Percentiles rank a stretch among this genome's conserved stretches.
These are phyloP conservation scores for Drosophila orena DNA, from an alignment of 1,140 invertebrate genomes.

Conservation along the genomic window DNA sequence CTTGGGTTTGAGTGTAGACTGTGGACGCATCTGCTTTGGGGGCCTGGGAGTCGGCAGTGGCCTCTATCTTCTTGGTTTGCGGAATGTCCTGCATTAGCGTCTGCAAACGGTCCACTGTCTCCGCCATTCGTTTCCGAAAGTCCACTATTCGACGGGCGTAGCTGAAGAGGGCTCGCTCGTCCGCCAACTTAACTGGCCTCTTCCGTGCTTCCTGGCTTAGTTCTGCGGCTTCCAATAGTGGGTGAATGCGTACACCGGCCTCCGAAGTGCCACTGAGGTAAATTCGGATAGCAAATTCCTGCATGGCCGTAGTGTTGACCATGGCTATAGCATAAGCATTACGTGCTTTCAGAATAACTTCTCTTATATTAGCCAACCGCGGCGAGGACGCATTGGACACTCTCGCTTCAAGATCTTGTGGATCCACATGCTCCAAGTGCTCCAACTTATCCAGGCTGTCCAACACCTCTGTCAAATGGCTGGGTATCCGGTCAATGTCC, in stretches of 20 bases:
- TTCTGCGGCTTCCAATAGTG: conserved; percentile 51
- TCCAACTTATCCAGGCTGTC: conserved; percentile 31
- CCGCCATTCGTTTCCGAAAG: conserved; percentile 76
- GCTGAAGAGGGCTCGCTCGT: conserved; percentile 60
- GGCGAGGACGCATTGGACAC: conserved; percentile 1
- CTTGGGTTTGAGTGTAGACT: conserved; percentile 2
- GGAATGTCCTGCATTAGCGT: conserved; percentile 66
- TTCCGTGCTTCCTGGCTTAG: conserved; percentile 24
- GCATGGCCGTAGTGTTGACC: conserved; percentile 75
- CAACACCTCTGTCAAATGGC: conserved; percentile 45
- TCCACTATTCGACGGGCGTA: conserved; percentile 67
- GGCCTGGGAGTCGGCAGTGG: neutral
- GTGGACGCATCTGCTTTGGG: neutral
- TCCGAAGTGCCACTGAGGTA: conserved; percentile 65
- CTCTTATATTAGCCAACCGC: neutral
- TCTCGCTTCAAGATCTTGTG: neutral
- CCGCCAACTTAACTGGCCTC: conserved; percentile 18
- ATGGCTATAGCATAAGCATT: conserved; percentile 48
- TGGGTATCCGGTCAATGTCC: conserved; percentile 37
- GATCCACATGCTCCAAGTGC: conserved; percentile 2
- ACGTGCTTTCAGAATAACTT: conserved; percentile 28
- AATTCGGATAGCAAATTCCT: conserved; percentile 68
- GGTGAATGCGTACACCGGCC: conserved; percentile 18
- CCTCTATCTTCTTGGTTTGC: conserved; percentile 1
- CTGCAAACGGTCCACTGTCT: conserved; percentile 75